phyloP scores from a whole-genome alignment of 30 jellyfish, hydroid and myxozoan genomes.

The Pseudorhiza aurosa region DNA sequence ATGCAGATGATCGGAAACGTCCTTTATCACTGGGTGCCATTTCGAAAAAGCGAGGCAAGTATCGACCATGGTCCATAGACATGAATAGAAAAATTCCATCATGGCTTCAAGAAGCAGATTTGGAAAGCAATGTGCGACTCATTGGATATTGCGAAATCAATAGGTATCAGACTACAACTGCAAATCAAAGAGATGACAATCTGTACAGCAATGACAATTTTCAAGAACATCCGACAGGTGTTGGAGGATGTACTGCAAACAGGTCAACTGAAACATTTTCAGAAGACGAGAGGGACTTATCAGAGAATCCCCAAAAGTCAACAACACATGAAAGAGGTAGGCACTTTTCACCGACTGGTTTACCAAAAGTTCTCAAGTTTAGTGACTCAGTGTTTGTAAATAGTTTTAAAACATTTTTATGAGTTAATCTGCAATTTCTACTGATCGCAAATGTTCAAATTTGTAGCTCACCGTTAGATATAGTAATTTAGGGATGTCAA shows the following conservation, averaged over 20 bases:
- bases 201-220: not conserved
- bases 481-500: no score
- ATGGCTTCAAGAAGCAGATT: conserved; percentile 23
- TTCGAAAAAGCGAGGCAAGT: conserved; percentile 25
- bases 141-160: not conserved
- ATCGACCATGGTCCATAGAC: conserved; percentile 54
- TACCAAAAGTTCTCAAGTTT: no score
- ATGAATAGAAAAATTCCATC: conserved; percentile 1
- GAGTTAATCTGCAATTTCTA: no score
- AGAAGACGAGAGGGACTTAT: not conserved
- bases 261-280: not conserved
- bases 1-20: not conserved
- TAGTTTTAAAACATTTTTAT: no score
- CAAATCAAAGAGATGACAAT: not conserved
- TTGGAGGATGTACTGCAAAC: not conserved
- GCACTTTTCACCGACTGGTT: no score
- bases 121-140: conserved; percentile 25
- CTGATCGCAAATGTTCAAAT: no score
- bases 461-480: no score
- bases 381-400: no score
- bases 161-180: not conserved
- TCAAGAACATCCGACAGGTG: not conserved
- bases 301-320: not conserved
- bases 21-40: conserved; percentile 25
- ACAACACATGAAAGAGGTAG: no score